Evolutionary conservation across 2,797 vertebrate genomes (phyloP).

Genomic region (Oreochromis mossambicus): DNA sequence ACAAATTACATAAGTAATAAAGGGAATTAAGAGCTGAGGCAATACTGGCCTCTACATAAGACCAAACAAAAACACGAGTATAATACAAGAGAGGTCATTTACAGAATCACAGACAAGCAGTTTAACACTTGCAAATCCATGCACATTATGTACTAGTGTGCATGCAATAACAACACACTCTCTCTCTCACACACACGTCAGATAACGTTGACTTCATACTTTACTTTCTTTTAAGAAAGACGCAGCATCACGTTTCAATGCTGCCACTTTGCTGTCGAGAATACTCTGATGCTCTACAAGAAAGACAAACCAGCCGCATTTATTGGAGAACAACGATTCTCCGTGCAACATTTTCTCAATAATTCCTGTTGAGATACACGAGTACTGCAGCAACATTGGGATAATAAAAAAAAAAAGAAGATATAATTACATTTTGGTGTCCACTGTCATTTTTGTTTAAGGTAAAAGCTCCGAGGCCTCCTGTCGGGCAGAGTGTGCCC

Average conservation of each 20-base stretch:
- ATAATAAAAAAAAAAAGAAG: not conserved
- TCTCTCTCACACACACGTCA: not conserved
- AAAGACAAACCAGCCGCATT: slow-evolving; percentile 7
- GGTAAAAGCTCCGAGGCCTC: slow-evolving; percentile 15
- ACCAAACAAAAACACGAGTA: slow-evolving; percentile 32
- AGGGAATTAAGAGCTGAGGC: slow-evolving; percentile 65
- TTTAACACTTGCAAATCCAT: slow-evolving; percentile 18
- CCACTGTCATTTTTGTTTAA: not conserved
- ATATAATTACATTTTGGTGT: not conserved
- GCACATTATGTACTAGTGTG: not conserved
- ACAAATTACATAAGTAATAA: slow-evolving; percentile 60
- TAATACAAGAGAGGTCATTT: slow-evolving; percentile 65
- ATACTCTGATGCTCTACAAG: slow-evolving; percentile 12
- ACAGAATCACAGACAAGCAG: slow-evolving; percentile 46
- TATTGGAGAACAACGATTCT: not conserved
- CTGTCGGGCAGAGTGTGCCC: slow-evolving; percentile 40
- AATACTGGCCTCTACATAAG: slow-evolving; percentile 46
- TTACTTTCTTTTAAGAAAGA: not conserved
- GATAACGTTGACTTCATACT: slow-evolving; percentile 35
- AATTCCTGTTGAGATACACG: not conserved
- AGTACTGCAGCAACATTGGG: slow-evolving; percentile 9
- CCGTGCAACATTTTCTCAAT: not conserved
- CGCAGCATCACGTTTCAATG: slow-evolving; percentile 9
- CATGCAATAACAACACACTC: not conserved
- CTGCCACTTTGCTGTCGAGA: slow-evolving; percentile 18